A percentile compares a stretch with the other conserved stretches of the same genome.
phyloP scores from a whole-genome alignment of 2,888 invertebrate species.

The Drosophila longiperda region DNA sequence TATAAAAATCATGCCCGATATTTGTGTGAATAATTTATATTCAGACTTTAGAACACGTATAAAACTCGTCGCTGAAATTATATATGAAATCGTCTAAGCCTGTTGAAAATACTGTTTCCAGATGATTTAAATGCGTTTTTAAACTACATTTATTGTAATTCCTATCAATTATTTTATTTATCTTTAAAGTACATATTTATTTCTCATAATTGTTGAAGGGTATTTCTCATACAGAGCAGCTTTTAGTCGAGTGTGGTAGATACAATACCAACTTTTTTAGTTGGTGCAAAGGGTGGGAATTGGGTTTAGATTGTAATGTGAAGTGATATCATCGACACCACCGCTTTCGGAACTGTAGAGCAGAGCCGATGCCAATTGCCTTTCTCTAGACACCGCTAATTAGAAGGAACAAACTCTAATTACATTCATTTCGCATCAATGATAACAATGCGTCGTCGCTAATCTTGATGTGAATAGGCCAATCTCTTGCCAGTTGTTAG shows the following conservation, averaged over 20 bases:
- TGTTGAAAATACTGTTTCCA: not conserved
- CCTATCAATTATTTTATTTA: not conserved
- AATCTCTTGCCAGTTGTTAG: conserved; percentile 15
- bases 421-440: conserved; percentile 73
- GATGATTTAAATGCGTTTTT: not conserved
- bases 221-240: conserved; percentile 5
- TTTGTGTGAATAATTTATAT: not conserved
- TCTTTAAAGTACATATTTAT: not conserved
- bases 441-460: conserved; percentile 62
- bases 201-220: not conserved
- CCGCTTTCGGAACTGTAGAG: conserved; percentile 6
- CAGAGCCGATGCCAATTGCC: not conserved
- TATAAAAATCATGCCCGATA: not conserved
- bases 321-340: conserved; percentile 57
- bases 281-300: conserved; percentile 14
- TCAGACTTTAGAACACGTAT: too few relatives aligned
- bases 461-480: conserved; percentile 46
- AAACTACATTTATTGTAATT: not conserved
- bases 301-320: conserved; percentile 31
- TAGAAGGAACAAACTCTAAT: conserved; percentile 68
- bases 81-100: too few relatives aligned
- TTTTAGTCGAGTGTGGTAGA: too few relatives aligned
- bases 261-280: not conserved
- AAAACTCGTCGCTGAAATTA: too few relatives aligned
- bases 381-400: conserved; percentile 59